phyloP scores from a whole-genome alignment of 23 tunicate genomes.

The Halocynthia roretzi region DNA sequence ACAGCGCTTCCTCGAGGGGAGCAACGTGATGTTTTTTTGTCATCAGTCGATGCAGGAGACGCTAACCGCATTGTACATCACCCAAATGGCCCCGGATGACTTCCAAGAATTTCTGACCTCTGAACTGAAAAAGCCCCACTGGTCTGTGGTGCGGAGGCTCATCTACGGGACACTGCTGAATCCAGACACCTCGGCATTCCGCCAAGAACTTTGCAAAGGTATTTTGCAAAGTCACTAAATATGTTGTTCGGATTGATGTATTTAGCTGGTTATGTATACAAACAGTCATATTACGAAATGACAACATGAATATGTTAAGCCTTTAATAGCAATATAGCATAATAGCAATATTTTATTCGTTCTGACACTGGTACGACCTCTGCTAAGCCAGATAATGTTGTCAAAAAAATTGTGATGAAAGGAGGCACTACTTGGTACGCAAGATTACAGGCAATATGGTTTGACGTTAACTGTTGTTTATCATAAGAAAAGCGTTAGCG shows the following conservation, averaged over 20 bases:
- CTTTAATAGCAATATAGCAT: too few species aligned
- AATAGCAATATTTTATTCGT: too few species aligned
- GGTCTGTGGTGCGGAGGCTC: slow-evolving; percentile 2
- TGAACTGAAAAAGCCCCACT: slow-evolving; percentile 1
- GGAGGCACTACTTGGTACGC: too few species aligned
- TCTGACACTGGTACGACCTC: too few species aligned
- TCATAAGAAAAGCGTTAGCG: too few species aligned
- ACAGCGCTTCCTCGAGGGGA: slow-evolving; percentile 3
- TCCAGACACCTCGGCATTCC: neutral
- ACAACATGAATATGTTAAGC: too few species aligned
- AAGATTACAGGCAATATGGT: too few species aligned
- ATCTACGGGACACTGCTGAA: neutral
- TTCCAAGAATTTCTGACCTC: neutral
- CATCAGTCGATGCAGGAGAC: slow-evolving; percentile 9
- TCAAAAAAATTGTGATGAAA: too few species aligned
- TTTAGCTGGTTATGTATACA: too few species aligned
- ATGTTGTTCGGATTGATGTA: neutral
- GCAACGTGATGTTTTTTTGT: slow-evolving; percentile 5
- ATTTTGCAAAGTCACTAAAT: neutral
- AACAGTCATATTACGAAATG: too few species aligned
- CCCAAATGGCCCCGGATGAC: neutral
- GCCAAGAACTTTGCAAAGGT: slow-evolving; percentile 9
- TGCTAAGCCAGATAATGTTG: too few species aligned
- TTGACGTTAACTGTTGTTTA: too few species aligned
- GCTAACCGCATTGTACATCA: neutral